Percentiles rank a stretch among this genome's conserved stretches.
phyloP scores from a whole-genome alignment of 2,113 vertebrate genomes.

The Pogonocichla stellata region DNA sequence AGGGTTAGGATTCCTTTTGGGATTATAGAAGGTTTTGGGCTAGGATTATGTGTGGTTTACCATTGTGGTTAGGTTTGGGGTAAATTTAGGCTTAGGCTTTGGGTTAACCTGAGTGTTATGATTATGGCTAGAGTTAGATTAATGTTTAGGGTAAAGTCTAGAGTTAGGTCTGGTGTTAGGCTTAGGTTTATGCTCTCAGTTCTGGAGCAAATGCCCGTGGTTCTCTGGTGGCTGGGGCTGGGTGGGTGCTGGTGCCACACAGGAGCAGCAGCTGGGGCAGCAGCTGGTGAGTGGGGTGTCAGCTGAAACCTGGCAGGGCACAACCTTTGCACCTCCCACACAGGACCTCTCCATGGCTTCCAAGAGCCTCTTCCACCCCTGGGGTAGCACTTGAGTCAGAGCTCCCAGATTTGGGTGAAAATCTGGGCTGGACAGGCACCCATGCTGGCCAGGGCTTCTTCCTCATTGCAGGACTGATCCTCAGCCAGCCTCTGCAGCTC shows the following conservation, averaged over 20 bases:
- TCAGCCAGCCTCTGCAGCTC: background rate
- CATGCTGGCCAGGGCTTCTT: background rate
- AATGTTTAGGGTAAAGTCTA: background rate
- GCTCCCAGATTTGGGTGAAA: background rate
- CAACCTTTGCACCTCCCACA: background rate
- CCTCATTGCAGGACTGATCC: background rate
- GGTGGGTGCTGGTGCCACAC: rapidly evolving
- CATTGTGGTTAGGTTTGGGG: background rate
- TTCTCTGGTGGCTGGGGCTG: rapidly evolving
- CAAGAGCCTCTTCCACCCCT: background rate
- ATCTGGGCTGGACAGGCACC: rapidly evolving
- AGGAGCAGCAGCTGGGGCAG: background rate
- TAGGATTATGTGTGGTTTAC: background rate
- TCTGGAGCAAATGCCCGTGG: background rate
- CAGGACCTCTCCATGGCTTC: rapidly evolving
- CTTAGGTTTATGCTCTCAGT: background rate
- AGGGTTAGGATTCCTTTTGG: background rate
- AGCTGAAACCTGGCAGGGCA: background rate
- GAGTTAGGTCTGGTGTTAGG: background rate
- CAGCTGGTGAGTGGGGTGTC: background rate
- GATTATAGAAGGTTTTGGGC: background rate
- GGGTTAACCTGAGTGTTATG: background rate
- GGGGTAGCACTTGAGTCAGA: background rate
- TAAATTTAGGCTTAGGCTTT: background rate
- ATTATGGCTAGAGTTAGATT: background rate